A percentile compares a stretch with the other conserved stretches of the same genome.
Evolutionary conservation across 1,140 invertebrate genomes (phyloP).

Genomic region (Macrosteles quadrilineatus): DNA sequence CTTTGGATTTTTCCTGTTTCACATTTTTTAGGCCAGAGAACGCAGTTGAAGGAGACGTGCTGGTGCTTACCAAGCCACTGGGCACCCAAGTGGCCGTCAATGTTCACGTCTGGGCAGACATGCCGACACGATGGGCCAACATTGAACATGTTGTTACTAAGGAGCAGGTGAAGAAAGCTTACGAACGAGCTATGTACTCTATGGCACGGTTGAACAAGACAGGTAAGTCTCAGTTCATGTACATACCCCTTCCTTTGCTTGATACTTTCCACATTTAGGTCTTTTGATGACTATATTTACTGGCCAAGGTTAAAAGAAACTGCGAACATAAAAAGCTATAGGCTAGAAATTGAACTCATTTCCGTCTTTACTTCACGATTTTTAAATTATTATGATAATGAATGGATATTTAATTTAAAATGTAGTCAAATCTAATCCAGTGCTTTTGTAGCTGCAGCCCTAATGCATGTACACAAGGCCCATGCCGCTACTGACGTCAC

Average conservation of each 20-base stretch:
- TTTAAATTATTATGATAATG: too few relatives aligned
- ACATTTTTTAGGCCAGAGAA: conserved; percentile 90
- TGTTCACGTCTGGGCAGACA: conserved; percentile 95
- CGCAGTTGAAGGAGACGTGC: conserved; percentile 93
- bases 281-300: too few relatives aligned
- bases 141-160: conserved; percentile 94
- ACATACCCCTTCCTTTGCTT: conserved; percentile 38
- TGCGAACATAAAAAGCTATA: too few relatives aligned
- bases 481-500: conserved; percentile 97
- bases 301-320: too few relatives aligned
- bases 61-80: conserved; percentile 95
- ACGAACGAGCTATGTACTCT: conserved; percentile 93
- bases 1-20: too few relatives aligned
- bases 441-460: conserved; percentile 83
- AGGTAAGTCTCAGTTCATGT: conserved; percentile 54
- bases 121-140: conserved; percentile 92
- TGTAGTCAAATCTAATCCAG: too few relatives aligned
- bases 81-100: conserved; percentile 95
- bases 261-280: too few relatives aligned
- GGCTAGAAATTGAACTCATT: too few relatives aligned
- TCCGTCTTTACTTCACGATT: too few relatives aligned
- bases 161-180: conserved; percentile 92
- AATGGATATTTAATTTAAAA: too few relatives aligned
- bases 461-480: conserved; percentile 98
- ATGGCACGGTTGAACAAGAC: conserved; percentile 95